These are phyloP conservation scores for Coreius guichenoti DNA, from an alignment of 2,797 vertebrate species.

Conservation along the genomic window DNA sequence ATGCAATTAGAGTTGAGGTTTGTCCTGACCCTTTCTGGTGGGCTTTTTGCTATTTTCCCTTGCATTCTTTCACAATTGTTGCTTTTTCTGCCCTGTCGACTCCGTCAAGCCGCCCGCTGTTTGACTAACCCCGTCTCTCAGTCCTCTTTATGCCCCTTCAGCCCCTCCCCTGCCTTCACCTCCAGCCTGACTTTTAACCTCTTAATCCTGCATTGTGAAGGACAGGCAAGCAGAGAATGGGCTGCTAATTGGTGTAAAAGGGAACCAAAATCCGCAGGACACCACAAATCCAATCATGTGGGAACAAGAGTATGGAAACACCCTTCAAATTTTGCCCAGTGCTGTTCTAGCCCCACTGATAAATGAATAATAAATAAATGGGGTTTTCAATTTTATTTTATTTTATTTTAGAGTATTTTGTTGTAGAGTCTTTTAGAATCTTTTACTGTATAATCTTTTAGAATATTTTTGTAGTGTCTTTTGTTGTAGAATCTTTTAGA, in stretches of 20 bases:
- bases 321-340: not conserved
- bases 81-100: slow-evolving; percentile 68
- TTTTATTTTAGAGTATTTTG: not conserved
- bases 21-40: slow-evolving; percentile 45
- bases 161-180: slow-evolving; percentile 40
- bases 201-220: slow-evolving; percentile 70
- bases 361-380: not conserved
- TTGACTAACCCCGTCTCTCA: slow-evolving; percentile 58
- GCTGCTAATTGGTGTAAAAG: slow-evolving; percentile 65
- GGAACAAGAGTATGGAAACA: not conserved
- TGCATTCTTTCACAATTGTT: slow-evolving; percentile 33
- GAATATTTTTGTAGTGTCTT: no score
- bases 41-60: slow-evolving; percentile 48
- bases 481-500: not conserved
- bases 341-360: not conserved
- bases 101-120: slow-evolving; percentile 61
- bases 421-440: not conserved
- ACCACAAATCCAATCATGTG: not conserved
- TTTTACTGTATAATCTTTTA: not conserved
- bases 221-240: slow-evolving; percentile 47
- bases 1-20: not conserved
- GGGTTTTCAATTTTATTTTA: not conserved
- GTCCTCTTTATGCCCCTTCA: slow-evolving; percentile 18
- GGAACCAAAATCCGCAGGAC: slow-evolving; percentile 21
- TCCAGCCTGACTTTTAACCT: slow-evolving; percentile 76